phyloP scores from a whole-genome alignment of 2,113 vertebrate species.

The Columbina picui region DNA sequence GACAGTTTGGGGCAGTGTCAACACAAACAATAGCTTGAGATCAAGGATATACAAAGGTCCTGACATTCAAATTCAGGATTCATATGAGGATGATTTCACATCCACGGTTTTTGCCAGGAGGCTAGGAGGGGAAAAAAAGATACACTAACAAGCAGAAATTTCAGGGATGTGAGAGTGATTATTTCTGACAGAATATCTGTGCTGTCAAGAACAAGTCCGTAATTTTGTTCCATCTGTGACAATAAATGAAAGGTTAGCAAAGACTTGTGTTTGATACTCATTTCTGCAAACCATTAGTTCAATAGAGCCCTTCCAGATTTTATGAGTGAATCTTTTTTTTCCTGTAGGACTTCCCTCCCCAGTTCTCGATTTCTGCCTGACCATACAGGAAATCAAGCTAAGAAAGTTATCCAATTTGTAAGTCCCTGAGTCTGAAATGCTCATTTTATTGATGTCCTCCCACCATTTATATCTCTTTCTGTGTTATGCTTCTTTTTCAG shows the following conservation, averaged over 20 bases:
- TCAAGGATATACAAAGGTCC: not conserved
- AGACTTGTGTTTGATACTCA: not conserved
- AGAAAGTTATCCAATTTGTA: not conserved
- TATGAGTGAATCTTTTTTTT: not conserved
- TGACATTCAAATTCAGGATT: not conserved
- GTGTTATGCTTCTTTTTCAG: not conserved
- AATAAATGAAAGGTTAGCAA: not conserved
- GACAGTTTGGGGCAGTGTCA: not conserved
- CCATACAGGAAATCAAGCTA: not conserved
- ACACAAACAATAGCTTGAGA: not conserved
- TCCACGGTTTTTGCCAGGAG: not conserved
- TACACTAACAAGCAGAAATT: not conserved
- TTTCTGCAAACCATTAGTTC: not conserved
- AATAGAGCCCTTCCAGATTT: not conserved
- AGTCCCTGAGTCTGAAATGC: not conserved
- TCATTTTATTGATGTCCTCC: not conserved
- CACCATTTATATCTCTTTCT: not conserved
- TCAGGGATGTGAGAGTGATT: not conserved
- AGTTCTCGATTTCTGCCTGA: not conserved
- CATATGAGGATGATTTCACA: not conserved
- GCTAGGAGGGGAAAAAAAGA: rapidly evolving
- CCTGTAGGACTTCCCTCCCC: not conserved
- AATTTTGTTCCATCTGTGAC: not conserved
- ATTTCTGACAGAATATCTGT: not conserved
- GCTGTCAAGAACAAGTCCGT: not conserved